Conservation (phyloP, 92 coral and sea anemone species). For the Chrysogorgia sp. region DNA sequence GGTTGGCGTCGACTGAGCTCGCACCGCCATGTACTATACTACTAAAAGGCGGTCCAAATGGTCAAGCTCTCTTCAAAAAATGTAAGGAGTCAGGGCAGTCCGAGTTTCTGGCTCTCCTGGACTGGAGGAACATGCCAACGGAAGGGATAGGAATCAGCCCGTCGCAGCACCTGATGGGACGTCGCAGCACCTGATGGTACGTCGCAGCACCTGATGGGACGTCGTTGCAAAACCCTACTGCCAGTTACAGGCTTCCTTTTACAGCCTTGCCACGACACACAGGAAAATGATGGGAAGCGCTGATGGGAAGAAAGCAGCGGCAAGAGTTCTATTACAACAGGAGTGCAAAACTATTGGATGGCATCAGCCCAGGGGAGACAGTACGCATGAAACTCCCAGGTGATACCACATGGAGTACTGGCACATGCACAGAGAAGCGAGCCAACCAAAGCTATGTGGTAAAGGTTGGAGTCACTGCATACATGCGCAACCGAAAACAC, state of each 20-base stretch:
- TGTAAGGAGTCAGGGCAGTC: too few species aligned
- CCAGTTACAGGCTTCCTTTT: conserved; percentile 56
- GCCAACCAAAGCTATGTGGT: conserved; percentile 47
- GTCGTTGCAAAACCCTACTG: conserved; percentile 52
- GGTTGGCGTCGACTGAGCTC: too few species aligned
- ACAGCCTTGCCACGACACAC: conserved; percentile 48
- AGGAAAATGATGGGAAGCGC: conserved; percentile 40
- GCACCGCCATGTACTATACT: too few species aligned
- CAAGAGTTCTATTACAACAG: conserved; percentile 49
- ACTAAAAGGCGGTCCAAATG: too few species aligned
- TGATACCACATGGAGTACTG: conserved; percentile 48
- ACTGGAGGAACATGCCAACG: too few species aligned
- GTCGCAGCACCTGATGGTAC: too few species aligned
- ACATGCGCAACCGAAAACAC: conserved; percentile 49
- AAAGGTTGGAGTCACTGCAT: conserved; percentile 16
- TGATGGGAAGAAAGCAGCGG: conserved; percentile 44
- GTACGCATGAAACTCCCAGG: conserved; percentile 57
- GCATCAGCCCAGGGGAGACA: conserved; percentile 31
- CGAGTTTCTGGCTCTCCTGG: too few species aligned
- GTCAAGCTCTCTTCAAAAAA: too few species aligned
- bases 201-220: conserved; percentile 55
- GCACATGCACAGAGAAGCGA: conserved; percentile 36
- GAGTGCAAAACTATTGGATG: conserved; percentile 42
- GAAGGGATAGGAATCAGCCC: too few species aligned
- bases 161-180: too few species aligned